Evolutionary conservation across 2,797 vertebrate species (phyloP), one percentile per base, ranked within the genome.

Genomic region (Fistularia commersonii): DNA sequence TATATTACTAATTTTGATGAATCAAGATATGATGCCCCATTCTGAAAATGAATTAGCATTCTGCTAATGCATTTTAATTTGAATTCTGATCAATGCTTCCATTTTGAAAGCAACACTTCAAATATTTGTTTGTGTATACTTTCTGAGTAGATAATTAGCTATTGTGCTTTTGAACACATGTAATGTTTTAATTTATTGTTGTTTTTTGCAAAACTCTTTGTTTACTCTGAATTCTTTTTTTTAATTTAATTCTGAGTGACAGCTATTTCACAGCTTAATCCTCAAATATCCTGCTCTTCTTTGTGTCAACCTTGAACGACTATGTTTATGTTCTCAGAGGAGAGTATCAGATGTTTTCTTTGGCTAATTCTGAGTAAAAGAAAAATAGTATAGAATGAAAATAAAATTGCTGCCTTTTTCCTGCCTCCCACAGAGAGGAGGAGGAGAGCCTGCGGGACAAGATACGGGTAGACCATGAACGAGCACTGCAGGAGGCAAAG

Each of bases 391-490:
- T 41, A 39, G 32, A 61, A 15, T 37, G 3, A 14, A 41, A 44
- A 41, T 40, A 7, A 43, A 15, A 13, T 14, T 57, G 46, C 32
- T 23, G 23, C 36, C 32, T 43, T 23, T 48, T 13, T 36, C 3
- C 13, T 59, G 15, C 8, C 14, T 54, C 54, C 60, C 41, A 37
- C 59, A 99, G 97, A 88, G 95, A 98, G 88, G 95, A 98, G 80
- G 96, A 98, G 84, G 96, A 97, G 86, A 96, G 93, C 71, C 90
- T 98, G 82, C 92, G 96, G 81, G 92, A 95, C 81, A 98, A 98
- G 90, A 99, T 99, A 68, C 92, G 94, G 44, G 96, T 95, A 32
- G 97, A 99, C 83, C 97, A 99, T 1, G 96, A 98, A 87, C 93
- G 94, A 52, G 95, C 94, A 3, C 84, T 99, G 74, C 94, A 99